A percentile compares a stretch with the other conserved stretches of the same genome.
These are phyloP conservation scores for Patella ulyssiponensis DNA, from an alignment of 2,888 invertebrate genomes.

Conservation along the genomic window DNA sequence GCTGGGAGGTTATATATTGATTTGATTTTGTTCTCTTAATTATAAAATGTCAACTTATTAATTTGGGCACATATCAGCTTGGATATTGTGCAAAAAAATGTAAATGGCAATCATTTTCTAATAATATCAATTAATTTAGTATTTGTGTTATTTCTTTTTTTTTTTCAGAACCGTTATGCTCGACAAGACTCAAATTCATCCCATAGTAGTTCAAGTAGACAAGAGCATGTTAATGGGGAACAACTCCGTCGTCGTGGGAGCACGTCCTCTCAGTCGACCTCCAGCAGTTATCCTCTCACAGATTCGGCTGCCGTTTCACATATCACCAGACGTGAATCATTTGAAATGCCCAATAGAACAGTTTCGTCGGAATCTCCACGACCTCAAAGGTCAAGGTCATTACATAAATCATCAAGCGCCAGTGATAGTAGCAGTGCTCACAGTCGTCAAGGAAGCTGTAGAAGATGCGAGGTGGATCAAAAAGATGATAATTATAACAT, in stretches of 20 bases:
- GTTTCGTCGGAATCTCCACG: constrained; percentile 57
- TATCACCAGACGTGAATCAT: constrained; percentile 46
- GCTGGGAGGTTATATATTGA: no score
- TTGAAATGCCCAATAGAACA: constrained; percentile 44
- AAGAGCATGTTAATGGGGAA: constrained; percentile 56
- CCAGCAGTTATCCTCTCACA: constrained; percentile 52
- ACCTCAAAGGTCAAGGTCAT: constrained; percentile 42
- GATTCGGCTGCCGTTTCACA: constrained; percentile 50
- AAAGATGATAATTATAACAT: constrained; percentile 23
- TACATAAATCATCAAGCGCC: constrained; percentile 37
- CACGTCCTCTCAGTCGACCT: constrained; percentile 60
- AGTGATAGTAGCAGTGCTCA: constrained; percentile 30
- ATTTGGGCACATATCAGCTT: no score
- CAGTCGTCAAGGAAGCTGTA: constrained; percentile 44
- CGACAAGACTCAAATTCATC: constrained; percentile 67
- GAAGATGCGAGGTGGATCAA: constrained; percentile 14
- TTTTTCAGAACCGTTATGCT: constrained; percentile 64
- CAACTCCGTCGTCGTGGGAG: constrained; percentile 59
- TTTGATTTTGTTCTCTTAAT: no score
- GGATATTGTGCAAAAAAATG: no score
- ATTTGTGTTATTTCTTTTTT: no score
- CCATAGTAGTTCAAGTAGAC: constrained; percentile 60
- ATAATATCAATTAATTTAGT: no score
- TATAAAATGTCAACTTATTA: no score
- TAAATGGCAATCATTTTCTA: no score